A percentile compares a stretch with the other conserved stretches of the same genome.
phyloP scores from a whole-genome alignment of 2,113 vertebrate genomes.

The Actinemys pallida region DNA sequence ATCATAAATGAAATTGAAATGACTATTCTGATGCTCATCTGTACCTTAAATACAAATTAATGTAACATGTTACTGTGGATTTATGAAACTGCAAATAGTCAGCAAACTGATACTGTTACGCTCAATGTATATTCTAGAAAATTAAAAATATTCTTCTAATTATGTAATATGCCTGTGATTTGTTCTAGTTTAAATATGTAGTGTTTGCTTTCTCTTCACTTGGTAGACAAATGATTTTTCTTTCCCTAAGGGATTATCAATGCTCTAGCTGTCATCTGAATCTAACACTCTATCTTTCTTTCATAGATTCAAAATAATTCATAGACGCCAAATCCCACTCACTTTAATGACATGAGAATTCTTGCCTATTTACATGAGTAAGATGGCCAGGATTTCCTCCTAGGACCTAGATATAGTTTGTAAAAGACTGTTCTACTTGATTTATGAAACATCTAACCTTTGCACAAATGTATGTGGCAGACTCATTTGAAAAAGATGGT shows the following conservation, averaged over 20 bases:
- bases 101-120: not conserved
- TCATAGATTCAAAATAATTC: not conserved
- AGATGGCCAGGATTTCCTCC: not conserved
- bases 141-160: not conserved
- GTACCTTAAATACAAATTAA: conserved; percentile 59
- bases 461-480: not conserved
- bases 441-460: not conserved
- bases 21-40: not conserved
- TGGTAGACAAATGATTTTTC: not conserved
- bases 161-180: not conserved
- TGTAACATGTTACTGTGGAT: conserved; percentile 20
- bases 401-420: not conserved
- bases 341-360: not conserved
- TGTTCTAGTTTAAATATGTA: not conserved
- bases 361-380: not conserved
- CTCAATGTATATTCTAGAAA: not conserved
- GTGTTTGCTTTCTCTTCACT: fast-evolving
- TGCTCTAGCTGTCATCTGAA: not conserved
- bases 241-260: not conserved
- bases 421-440: not conserved
- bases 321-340: not conserved
- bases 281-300: not conserved
- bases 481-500: fast-evolving
- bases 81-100: conserved; percentile 3
- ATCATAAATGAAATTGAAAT: conserved; percentile 36